phyloP scores from a whole-genome alignment of 2,888 invertebrate species.

The Pandemis corylana region DNA sequence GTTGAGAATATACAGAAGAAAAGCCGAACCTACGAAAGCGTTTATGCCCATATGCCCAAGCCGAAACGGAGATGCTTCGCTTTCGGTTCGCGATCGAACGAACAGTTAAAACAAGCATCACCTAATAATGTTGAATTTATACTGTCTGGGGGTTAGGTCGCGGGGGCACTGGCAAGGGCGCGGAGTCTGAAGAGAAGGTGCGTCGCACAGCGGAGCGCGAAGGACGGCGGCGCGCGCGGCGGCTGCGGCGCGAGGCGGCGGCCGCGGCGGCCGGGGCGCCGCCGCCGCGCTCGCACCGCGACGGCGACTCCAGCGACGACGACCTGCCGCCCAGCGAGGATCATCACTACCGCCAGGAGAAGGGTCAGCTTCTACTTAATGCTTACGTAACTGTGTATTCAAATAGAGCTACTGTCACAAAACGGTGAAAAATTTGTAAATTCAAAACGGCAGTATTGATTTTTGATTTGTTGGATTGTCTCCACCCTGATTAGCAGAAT shows the following conservation, averaged over 20 bases:
- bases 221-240: conserved; percentile 94
- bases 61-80: no score
- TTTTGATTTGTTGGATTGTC: no score
- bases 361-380: conserved; percentile 52
- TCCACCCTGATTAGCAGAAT: no score
- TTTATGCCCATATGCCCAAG: no score
- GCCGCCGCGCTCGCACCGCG: conserved; percentile 91
- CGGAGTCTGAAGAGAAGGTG: conserved; percentile 86
- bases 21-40: no score
- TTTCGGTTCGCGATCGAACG: no score
- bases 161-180: conserved; percentile 55
- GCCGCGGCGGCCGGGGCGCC: conserved; percentile 67
- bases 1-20: no score
- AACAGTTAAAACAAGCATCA: no score
- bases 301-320: conserved; percentile 98
- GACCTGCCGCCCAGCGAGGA: conserved; percentile 93
- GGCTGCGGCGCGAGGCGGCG: conserved; percentile 90
- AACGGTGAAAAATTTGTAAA: no score
- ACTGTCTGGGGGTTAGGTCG: conserved; percentile 54
- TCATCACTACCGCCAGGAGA: conserved; percentile 80
- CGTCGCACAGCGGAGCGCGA: conserved; percentile 96
- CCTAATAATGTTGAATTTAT: background rate
- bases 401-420: no score
- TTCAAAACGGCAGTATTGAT: no score
- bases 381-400: no score